Evolutionary conservation across 2,797 vertebrate species (phyloP).

Genomic region (Hephaestus fuliginosus): DNA sequence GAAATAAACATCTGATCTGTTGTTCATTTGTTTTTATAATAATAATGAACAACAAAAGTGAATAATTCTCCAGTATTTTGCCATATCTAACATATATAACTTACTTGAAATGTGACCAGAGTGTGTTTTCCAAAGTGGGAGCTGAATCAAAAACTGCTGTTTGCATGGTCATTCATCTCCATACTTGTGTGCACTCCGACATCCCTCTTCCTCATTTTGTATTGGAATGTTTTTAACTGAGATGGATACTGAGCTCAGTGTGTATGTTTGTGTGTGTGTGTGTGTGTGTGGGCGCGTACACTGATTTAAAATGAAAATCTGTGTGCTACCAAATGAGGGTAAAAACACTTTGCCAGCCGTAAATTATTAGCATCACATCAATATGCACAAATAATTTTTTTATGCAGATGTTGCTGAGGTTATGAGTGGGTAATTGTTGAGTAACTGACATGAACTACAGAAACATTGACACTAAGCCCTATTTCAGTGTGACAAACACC

Average conservation of each 20-base stretch:
- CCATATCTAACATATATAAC: background rate
- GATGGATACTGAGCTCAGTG: background rate
- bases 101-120: background rate
- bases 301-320: slow-evolving; percentile 10
- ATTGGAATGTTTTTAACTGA: background rate
- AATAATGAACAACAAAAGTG: background rate
- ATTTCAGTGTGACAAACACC: slow-evolving; percentile 73
- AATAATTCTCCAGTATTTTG: background rate
- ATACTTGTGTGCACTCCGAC: background rate
- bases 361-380: slow-evolving; percentile 48
- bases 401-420: slow-evolving; percentile 48
- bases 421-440: slow-evolving; percentile 41
- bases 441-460: slow-evolving; percentile 51
- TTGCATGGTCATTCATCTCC: background rate
- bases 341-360: slow-evolving; percentile 62
- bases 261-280: background rate
- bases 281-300: background rate
- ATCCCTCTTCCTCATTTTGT: background rate
- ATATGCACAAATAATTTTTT: slow-evolving; percentile 52
- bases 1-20: background rate
- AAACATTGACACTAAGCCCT: slow-evolving; percentile 69
- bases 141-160: background rate
- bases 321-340: slow-evolving; percentile 45
- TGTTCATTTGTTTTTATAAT: background rate
- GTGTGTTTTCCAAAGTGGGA: background rate